A percentile compares a stretch with the other conserved stretches of the same genome.
Conservation (phyloP, 2,888 invertebrate genomes). For the Heliconius aoede region DNA sequence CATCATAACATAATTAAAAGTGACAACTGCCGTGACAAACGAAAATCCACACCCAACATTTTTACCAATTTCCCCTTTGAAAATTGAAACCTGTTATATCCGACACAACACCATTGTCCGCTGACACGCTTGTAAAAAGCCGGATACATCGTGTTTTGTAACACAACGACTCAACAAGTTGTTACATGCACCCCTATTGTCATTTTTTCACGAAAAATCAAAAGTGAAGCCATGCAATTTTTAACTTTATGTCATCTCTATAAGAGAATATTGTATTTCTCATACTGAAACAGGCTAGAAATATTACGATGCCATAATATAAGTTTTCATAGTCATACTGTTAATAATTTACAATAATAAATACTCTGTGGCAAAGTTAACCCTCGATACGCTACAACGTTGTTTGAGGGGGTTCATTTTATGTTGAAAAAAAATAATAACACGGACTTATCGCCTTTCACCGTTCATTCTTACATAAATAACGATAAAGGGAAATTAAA, state of each 20-base stretch:
- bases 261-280: constrained; percentile 27
- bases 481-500: constrained; percentile 84
- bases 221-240: constrained; percentile 30
- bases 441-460: constrained; percentile 77
- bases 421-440: constrained; percentile 68
- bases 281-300: constrained; percentile 33
- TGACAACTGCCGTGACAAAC: constrained; percentile 26
- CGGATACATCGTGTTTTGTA: constrained; percentile 63
- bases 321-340: constrained; percentile 29
- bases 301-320: neutral
- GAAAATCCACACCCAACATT: constrained; percentile 48
- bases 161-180: constrained; percentile 75
- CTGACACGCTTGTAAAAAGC: constrained; percentile 64
- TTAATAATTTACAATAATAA: constrained; percentile 14
- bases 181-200: constrained; percentile 60
- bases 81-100: constrained; percentile 55
- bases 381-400: constrained; percentile 54
- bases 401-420: constrained; percentile 66
- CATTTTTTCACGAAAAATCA: constrained; percentile 52
- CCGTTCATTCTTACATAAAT: constrained; percentile 80
- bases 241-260: constrained; percentile 36
- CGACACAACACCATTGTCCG: constrained; percentile 58
- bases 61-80: constrained; percentile 52
- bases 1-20: constrained; percentile 5
- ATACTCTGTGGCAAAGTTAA: constrained; percentile 57